Base-by-base conservation (phyloP, 2,888 invertebrate species). In the Argyresthia goedartella region DNA sequence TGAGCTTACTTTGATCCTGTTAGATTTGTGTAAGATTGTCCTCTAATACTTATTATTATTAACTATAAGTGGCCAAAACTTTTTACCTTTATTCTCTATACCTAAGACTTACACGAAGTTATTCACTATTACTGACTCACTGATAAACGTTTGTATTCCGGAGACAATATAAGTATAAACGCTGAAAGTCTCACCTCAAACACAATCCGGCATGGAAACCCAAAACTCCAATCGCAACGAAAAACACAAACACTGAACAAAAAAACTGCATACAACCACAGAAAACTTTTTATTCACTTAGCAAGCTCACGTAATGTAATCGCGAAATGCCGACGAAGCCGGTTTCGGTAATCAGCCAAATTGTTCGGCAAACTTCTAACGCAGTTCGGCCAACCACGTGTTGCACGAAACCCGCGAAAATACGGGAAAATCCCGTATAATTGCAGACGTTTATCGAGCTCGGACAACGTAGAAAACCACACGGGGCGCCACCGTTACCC, bases 401-500 rank as follows among this genome's bases (percentile, higher is more conserved):
- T 80, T 75, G 77, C 73, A 56, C 63, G 51, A 56, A 62, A 64
- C 61, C 8, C 41, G 41, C 35, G 14, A 49, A 39, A 14, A 46
- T 10, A 25, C 33, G 10, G n/a, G 39, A 11, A 39, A 39, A 11
- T 11, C 39, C 39, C 39, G 39, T n/a, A n/a, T 39, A 39, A 39
- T 39, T 39, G 25, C 25, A 25, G 25, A 25, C 3, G 2, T 25
- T 25, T 25, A 25, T 25, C 25, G 25, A 25, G 25, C 25, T 25
- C 25, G 25, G 25, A 25, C 25, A 25, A 25, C 25, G 25, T 25
- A 25, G 25, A 25, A n/a, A 39, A 39, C 39, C 39, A 39, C 25
- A 42, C 49, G 35, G 8, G 66, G 64, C 71, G 68, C 66, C 71
- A 73, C 73, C 73, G 75, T 67, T 71, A 66, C 66, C 69, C 76